Evolutionary conservation across 1,140 invertebrate species (phyloP), one percentile per base, ranked within the genome.

Genomic region (Nilaparvata lugens): DNA sequence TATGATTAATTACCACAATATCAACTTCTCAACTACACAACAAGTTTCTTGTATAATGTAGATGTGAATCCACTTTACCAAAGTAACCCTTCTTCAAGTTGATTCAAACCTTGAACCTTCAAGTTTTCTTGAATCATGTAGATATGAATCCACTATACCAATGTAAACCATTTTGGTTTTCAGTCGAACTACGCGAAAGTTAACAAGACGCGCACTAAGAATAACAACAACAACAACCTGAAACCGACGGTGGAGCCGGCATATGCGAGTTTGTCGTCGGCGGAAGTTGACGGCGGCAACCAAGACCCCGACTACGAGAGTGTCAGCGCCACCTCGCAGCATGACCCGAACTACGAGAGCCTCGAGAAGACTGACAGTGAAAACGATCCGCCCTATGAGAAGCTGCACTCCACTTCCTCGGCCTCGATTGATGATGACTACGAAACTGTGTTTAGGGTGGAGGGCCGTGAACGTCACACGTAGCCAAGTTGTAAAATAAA

Each of bases 291-390:
- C 48, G 28, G 43, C 24, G 52, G 43, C 2, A 25, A 59, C 28
- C 53, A 48, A 6, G 66, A 67, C 40, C 63, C 66, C 16, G 64
- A 64, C 40, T 67, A 67, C 55, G 66, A 67, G 56, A 66, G 62
- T 56, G 58, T 66, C 28, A 56, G 55, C 40, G 21, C 56, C 14
- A 59, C 54, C 23, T 62, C 56, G 38, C 56, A 56, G 14, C 54
- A 43, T 7, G 67, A 68, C 43, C 65, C 65, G 9, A 68, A 66
- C 58, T 66, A 68, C 51, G 65, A 68, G 54, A 64, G 63, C 52
- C 61, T 67, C 6, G 65, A 65, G 35, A 60, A 60, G 14, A 31
- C 43, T 24, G 21, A 52, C 23, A 35, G 31, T 35, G 31, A 35
- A 35, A 35, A 35, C 31, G 62, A 63, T 13, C 64, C 64, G 9